These are phyloP conservation scores for Hesperophylax magnus DNA, from an alignment of 1,140 invertebrate genomes.

Conservation along the genomic window DNA sequence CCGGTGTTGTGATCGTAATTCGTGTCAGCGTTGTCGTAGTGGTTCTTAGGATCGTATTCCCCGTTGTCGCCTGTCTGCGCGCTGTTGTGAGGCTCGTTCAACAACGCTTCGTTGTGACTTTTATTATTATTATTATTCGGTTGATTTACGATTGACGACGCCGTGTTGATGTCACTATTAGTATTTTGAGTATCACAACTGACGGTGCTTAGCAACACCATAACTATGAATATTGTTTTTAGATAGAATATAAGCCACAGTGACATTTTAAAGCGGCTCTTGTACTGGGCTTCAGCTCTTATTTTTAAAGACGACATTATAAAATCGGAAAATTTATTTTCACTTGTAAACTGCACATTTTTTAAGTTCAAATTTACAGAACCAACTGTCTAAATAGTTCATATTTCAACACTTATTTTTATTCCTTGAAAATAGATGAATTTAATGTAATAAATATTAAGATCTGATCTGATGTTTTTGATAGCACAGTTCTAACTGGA, in stretches of 20 bases:
- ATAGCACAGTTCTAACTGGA: too few relatives aligned
- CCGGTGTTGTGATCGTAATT: constrained; percentile 49
- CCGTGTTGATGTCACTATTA: background rate
- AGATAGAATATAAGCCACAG: background rate
- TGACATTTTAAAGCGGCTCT: constrained; percentile 45
- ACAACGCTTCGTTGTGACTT: background rate
- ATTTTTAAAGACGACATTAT: constrained; percentile 43
- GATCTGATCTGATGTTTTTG: too few relatives aligned
- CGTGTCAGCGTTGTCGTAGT: constrained; percentile 48
- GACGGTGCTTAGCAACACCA: background rate
- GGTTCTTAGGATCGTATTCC: constrained; percentile 52
- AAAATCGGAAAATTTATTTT: background rate
- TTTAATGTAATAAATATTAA: too few relatives aligned
- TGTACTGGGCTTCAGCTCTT: constrained; percentile 47
- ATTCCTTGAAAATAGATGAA: too few relatives aligned
- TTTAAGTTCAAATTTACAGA: too few relatives aligned
- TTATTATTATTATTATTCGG: background rate
- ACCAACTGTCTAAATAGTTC: too few relatives aligned
- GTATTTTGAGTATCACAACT: constrained; percentile 14
- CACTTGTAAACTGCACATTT: too few relatives aligned
- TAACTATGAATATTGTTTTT: constrained; percentile 13
- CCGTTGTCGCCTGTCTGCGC: constrained; percentile 51
- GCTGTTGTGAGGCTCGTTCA: constrained; percentile 46
- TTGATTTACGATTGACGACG: background rate
- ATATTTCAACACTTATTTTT: too few relatives aligned